These are phyloP conservation scores for Tridacna gigas DNA, from an alignment of 2,888 invertebrate species.

Conservation along the genomic window DNA sequence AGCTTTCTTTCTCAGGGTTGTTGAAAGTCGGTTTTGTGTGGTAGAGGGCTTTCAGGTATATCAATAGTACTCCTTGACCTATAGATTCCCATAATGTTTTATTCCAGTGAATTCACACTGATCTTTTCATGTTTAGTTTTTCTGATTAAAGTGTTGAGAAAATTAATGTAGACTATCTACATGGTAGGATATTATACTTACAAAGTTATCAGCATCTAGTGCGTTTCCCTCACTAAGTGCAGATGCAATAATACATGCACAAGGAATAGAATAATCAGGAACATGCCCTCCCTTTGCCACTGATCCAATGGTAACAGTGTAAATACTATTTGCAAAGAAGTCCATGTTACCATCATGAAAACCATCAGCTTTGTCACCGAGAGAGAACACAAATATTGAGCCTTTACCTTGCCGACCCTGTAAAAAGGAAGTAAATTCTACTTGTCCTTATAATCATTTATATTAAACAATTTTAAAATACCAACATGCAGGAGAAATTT, in stretches of 20 bases:
- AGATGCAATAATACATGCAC: constrained; percentile 22
- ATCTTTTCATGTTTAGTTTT: no score
- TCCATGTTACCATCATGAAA: constrained; percentile 17
- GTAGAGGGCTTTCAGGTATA: no score
- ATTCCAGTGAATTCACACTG: no score
- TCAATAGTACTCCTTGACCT: no score
- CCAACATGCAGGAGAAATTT: no score
- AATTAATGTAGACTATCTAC: no score
- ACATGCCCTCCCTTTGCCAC: background rate
- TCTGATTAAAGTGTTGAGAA: no score
- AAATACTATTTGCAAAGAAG: constrained; percentile 21
- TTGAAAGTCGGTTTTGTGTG: no score
- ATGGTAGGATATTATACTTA: background rate
- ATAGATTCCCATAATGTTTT: no score
- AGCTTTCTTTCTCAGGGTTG: no score
- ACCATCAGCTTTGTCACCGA: constrained; percentile 6
- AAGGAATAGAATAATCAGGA: constrained; percentile 17
- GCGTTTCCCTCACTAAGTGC: constrained; percentile 11
- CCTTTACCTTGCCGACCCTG: constrained; percentile 17
- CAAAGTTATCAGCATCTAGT: constrained; percentile 7
- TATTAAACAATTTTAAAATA: no score
- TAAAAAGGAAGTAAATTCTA: background rate
- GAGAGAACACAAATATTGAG: constrained; percentile 9
- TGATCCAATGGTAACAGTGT: constrained; percentile 10
- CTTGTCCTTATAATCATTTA: background rate